These are phyloP conservation scores for Gryllus bimaculatus DNA, from an alignment of 1,140 invertebrate species.

Conservation along the genomic window DNA sequence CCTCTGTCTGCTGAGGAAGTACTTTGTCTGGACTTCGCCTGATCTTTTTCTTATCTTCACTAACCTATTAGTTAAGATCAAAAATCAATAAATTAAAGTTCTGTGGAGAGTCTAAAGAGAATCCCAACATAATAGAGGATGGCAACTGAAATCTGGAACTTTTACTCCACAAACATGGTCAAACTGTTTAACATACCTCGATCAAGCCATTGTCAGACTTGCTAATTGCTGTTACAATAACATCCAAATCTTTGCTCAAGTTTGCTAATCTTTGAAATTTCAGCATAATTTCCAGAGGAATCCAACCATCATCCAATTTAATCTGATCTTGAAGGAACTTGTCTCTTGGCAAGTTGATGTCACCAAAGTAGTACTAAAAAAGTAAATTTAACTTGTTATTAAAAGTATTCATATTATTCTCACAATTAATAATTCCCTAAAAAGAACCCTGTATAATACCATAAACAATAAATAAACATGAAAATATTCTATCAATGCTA, in stretches of 20 bases:
- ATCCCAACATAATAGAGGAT: too few relatives aligned
- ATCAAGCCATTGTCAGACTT: slow-evolving; percentile 66
- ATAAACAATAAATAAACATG: too few relatives aligned
- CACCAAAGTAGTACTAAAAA: slow-evolving; percentile 68
- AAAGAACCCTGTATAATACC: too few relatives aligned
- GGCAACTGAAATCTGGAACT: too few relatives aligned
- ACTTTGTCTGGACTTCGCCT: slow-evolving; percentile 65
- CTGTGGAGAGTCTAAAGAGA: too few relatives aligned
- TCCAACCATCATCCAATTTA: slow-evolving; percentile 81
- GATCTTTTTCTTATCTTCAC: slow-evolving; percentile 73
- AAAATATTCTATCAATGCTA: too few relatives aligned
- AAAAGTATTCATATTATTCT: too few relatives aligned
- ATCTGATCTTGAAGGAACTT: slow-evolving; percentile 81
- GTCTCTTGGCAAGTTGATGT: slow-evolving; percentile 80
- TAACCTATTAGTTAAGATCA: slow-evolving; percentile 37
- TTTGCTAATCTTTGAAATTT: slow-evolving; percentile 80
- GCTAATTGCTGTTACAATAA: slow-evolving; percentile 64
- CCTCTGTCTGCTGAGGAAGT: slow-evolving; percentile 75
- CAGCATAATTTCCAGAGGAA: slow-evolving; percentile 70
- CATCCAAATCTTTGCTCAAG: slow-evolving; percentile 54
- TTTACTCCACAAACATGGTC: too few relatives aligned
- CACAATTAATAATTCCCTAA: too few relatives aligned
- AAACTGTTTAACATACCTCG: slow-evolving; percentile 39
- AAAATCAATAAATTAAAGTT: background rate
- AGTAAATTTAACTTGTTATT: slow-evolving; percentile 18